phyloP scores from a whole-genome alignment of 2,888 invertebrate genomes.

The Cryptus armator region DNA sequence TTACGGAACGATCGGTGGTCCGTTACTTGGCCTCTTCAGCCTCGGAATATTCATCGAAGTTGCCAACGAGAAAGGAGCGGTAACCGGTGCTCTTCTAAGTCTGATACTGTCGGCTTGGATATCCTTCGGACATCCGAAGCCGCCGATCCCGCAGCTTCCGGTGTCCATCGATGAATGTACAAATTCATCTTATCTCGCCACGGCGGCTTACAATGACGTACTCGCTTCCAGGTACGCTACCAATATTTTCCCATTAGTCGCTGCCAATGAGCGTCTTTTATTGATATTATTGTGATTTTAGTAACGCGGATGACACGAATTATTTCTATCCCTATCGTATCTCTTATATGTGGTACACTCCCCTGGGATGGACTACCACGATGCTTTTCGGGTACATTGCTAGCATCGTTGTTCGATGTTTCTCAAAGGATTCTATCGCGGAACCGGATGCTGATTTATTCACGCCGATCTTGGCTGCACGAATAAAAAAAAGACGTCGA shows the following conservation, averaged over 20 bases:
- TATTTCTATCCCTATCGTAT: slow-evolving; percentile 90
- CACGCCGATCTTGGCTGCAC: slow-evolving; percentile 86
- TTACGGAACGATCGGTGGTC: slow-evolving; percentile 94
- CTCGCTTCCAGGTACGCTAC: slow-evolving; percentile 58
- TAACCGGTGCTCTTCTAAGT: slow-evolving; percentile 74
- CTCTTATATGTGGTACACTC: slow-evolving; percentile 91
- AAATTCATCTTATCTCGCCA: slow-evolving; percentile 61
- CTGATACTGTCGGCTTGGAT: slow-evolving; percentile 73
- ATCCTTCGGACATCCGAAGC: slow-evolving; percentile 77
- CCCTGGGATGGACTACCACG: slow-evolving; percentile 86
- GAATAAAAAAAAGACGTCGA: slow-evolving; percentile 81
- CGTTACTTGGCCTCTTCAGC: slow-evolving; percentile 94
- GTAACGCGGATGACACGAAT: slow-evolving; percentile 60
- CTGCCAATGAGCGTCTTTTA: background rate
- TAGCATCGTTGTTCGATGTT: slow-evolving; percentile 84
- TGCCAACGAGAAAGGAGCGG: slow-evolving; percentile 87
- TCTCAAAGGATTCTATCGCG: slow-evolving; percentile 79
- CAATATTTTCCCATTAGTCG: background rate
- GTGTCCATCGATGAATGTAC: slow-evolving; percentile 73
- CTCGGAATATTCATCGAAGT: slow-evolving; percentile 95
- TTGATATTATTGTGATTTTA: slow-evolving; percentile 45
- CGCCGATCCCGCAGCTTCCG: slow-evolving; percentile 68
- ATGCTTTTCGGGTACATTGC: slow-evolving; percentile 86
- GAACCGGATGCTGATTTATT: slow-evolving; percentile 87
- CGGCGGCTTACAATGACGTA: slow-evolving; percentile 20